phyloP scores from a whole-genome alignment of 30 jellyfish, hydroid and myxozoan species.

The Aurelia aurita complex sp. Pacific region DNA sequence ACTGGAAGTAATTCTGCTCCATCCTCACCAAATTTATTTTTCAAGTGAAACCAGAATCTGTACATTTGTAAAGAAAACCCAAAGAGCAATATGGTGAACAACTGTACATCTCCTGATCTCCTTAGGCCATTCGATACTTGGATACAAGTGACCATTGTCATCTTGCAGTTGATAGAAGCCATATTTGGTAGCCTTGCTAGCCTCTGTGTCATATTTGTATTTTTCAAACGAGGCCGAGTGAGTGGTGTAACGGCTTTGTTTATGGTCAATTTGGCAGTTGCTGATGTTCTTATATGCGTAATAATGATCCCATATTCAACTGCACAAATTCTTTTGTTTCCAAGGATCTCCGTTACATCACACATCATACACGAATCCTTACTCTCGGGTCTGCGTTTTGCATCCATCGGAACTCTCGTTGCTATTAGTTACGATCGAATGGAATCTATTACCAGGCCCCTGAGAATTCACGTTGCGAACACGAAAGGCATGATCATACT shows the following conservation, averaged over 20 bases:
- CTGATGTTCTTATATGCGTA: constrained; percentile 33
- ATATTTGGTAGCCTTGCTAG: constrained; percentile 52
- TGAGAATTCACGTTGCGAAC: constrained; percentile 22
- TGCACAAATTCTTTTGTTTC: constrained; percentile 28
- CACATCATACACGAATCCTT: constrained; percentile 43
- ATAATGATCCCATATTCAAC: constrained; percentile 46
- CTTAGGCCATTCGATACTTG: constrained; percentile 25
- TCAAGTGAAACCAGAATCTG: too few relatives aligned
- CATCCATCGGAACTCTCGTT: constrained; percentile 54
- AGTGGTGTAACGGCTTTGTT: constrained; percentile 52
- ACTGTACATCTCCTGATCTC: constrained; percentile 9
- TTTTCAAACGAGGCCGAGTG: constrained; percentile 54
- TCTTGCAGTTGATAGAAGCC: constrained; percentile 30
- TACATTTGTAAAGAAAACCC: too few relatives aligned
- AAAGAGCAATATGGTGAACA: neutral
- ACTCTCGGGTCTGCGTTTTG: constrained; percentile 69
- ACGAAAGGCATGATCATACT: constrained; percentile 11
- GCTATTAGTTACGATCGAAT: constrained; percentile 63
- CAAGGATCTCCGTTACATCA: neutral
- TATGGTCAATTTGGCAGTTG: constrained; percentile 56
- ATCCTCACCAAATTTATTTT: too few relatives aligned
- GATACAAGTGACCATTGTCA: constrained; percentile 25
- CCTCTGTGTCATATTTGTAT: constrained; percentile 36
- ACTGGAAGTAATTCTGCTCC: too few relatives aligned
- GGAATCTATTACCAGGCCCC: constrained; percentile 64